These are phyloP conservation scores for Epinephelus moara DNA, from an alignment of 2,113 vertebrate species.

Conservation along the genomic window DNA sequence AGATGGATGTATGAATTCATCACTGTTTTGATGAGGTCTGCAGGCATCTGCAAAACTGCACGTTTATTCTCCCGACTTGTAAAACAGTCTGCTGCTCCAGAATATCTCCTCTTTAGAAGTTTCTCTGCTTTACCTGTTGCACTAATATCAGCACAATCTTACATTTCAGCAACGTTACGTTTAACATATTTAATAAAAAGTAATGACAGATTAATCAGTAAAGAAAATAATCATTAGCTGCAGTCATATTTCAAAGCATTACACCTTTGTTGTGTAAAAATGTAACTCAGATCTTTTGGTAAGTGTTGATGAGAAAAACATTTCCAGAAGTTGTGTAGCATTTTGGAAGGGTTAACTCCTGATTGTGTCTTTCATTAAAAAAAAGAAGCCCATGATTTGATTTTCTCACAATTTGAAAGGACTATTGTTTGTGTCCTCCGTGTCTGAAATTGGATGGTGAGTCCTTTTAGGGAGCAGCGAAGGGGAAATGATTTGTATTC, in stretches of 20 bases:
- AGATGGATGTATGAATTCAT: background rate
- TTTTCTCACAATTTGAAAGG: slow-evolving; percentile 85
- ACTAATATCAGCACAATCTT: background rate
- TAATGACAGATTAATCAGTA: background rate
- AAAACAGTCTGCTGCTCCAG: background rate
- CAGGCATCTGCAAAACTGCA: background rate
- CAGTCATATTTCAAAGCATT: background rate
- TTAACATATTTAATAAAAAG: background rate
- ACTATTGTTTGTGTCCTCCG: slow-evolving; percentile 79
- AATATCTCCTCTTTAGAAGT: background rate
- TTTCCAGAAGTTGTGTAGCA: slow-evolving; percentile 25
- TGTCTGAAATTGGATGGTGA: slow-evolving; percentile 79
- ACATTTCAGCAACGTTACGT: background rate
- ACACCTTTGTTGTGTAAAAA: background rate
- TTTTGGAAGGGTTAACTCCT: slow-evolving; percentile 50
- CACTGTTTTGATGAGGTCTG: background rate
- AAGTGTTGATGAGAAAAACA: background rate
- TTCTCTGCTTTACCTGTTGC: slow-evolving; percentile 3
- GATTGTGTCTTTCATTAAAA: slow-evolving; percentile 55
- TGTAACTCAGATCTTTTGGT: background rate
- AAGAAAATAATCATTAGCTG: background rate
- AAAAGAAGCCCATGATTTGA: slow-evolving; percentile 72
- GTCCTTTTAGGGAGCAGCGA: slow-evolving; percentile 78
- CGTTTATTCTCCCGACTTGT: background rate
- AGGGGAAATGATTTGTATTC: slow-evolving; percentile 86